Conservation (phyloP, 2,113 vertebrate species). For the Geothlypis trichas region DNA sequence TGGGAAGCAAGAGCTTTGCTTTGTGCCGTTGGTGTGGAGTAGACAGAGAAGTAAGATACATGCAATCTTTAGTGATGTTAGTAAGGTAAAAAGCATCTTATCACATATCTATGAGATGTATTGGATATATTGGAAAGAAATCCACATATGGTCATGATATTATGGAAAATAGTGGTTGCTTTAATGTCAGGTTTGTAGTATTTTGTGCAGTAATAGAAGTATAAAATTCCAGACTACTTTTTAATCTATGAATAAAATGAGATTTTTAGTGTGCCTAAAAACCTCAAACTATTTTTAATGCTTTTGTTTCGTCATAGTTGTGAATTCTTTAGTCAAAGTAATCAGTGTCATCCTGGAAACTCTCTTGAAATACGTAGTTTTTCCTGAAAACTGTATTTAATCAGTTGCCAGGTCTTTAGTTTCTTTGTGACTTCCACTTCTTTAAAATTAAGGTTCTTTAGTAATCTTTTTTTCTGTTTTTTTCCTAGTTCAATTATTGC, state of each 20-base stretch:
- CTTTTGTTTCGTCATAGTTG: neutral
- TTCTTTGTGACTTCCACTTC: neutral
- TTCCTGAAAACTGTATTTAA: neutral
- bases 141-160: neutral
- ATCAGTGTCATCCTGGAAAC: neutral
- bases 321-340: neutral
- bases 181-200: neutral
- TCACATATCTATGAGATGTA: rapidly evolving
- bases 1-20: neutral
- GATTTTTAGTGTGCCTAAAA: neutral
- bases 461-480: neutral
- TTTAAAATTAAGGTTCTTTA: neutral
- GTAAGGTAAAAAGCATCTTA: neutral
- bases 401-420: neutral
- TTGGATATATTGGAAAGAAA: neutral
- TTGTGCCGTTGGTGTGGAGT: neutral
- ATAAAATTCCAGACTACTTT: neutral
- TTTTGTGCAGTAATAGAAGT: neutral
- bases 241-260: neutral
- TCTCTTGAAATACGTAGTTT: neutral
- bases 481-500: neutral
- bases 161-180: neutral
- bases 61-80: neutral
- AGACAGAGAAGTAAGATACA: neutral
- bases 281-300: neutral